Evolutionary conservation across 2,113 vertebrate species (phyloP).

Genomic region (Suncus etruscus): DNA sequence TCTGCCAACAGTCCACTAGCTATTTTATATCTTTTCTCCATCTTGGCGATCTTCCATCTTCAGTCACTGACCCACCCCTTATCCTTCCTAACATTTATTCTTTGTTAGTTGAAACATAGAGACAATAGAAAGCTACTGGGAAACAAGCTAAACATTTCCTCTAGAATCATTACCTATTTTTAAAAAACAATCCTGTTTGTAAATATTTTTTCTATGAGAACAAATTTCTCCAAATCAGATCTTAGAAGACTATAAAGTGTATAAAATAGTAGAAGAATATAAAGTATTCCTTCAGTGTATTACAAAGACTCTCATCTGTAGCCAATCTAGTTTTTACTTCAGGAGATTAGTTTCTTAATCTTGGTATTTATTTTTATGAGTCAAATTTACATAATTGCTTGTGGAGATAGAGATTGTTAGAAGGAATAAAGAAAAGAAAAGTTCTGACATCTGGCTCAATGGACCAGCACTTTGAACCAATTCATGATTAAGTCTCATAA

Average conservation of each 20-base stretch:
- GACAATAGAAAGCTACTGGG: slow-evolving; percentile 74
- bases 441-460: not conserved
- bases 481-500: not conserved
- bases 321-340: not conserved
- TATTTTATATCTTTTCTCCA: slow-evolving; percentile 45
- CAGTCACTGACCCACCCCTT: not conserved
- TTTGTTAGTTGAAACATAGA: slow-evolving; percentile 71
- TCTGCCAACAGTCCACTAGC: not conserved
- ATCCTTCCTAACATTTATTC: slow-evolving; percentile 62
- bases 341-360: not conserved
- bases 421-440: not conserved
- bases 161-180: slow-evolving; percentile 74
- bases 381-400: not conserved
- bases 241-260: slow-evolving; percentile 17
- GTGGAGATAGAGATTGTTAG: not conserved
- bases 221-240: not conserved
- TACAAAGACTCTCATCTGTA: not conserved
- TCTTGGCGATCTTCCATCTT: slow-evolving; percentile 56
- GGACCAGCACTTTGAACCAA: slow-evolving; percentile 20
- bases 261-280: slow-evolving; percentile 12
- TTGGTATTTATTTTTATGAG: not conserved
- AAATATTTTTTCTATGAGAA: slow-evolving; percentile 66
- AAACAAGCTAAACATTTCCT: slow-evolving; percentile 76
- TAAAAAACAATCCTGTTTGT: slow-evolving; percentile 60
- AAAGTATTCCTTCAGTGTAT: not conserved